Base-by-base conservation (phyloP, 2,113 vertebrate species). In the Oreochromis tanganicae region DNA sequence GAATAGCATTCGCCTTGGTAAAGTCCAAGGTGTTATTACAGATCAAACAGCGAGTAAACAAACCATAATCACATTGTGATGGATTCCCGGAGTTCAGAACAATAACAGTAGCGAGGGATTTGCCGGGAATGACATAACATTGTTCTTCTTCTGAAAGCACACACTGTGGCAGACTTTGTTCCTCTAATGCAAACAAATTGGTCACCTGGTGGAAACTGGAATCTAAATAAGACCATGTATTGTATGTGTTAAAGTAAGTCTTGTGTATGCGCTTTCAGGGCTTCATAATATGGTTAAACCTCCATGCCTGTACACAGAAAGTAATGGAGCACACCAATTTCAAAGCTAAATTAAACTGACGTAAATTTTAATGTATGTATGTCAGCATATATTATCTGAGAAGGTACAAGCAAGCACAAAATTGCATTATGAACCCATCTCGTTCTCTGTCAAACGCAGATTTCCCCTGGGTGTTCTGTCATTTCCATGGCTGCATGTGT, bases 41-140 rank as follows among this genome's bases (percentile, higher is more conserved):
- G 85, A 90, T 89, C 59, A 89, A 68, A 81, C 83, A 59, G 66
- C 3, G 9, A 63, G 80, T 78, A 91, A 91, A 91, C 88, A 85
- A 92, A 91, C 81, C 81, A 29, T 92, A 91, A 90, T 92, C 85
- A 63, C 79, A 83, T 75, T 89, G 82, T 78, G 88, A 75, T 6
- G 24, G 66, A 85, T 89, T 91, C 48, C 55, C 7, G 1, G 34
- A 68, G 55, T 59, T 9, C 36, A 46, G 80, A 86, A 89, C 63
- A 89, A 85, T 82, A 84, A 63, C 5, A 13, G 43, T 12, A 32
- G 78, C 2, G 5, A 87, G 80, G 63, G 86, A 92, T 90, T 92
- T 90, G 14, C 32, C 7, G 36, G 61, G 41, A 59, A 81, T 89
- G 59, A 87, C 57, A 75, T 71, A 84, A 80, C 59, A 75, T 56